A percentile compares a stretch with the other conserved stretches of the same genome.
phyloP scores from a whole-genome alignment of 2,113 vertebrate species.

The Erythrocebus patas region DNA sequence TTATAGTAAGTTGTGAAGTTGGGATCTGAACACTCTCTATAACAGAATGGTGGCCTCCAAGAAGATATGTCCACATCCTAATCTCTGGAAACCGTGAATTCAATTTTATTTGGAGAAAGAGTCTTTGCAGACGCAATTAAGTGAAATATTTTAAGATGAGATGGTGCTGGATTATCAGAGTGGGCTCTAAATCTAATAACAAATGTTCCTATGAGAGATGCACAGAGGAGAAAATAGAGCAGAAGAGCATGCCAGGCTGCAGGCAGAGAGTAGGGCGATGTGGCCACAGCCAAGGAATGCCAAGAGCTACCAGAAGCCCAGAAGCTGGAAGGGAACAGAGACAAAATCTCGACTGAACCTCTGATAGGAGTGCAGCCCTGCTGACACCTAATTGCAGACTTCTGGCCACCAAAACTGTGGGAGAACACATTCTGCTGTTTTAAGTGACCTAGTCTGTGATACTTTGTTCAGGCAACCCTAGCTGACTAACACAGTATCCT shows the following conservation, averaged over 20 bases:
- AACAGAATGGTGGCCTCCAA: no score
- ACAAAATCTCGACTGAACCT: not conserved
- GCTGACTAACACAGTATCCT: not conserved
- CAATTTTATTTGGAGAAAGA: not conserved
- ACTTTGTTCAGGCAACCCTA: not conserved
- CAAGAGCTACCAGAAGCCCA: no score
- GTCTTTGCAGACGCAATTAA: not conserved
- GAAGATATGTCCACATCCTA: no score
- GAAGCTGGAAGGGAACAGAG: not conserved
- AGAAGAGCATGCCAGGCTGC: not conserved
- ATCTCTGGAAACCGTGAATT: not conserved
- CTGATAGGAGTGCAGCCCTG: not conserved
- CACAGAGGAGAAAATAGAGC: no score
- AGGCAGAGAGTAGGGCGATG: not conserved
- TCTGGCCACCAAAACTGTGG: not conserved
- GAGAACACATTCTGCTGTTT: not conserved
- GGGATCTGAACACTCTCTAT: no score
- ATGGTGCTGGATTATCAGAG: not conserved
- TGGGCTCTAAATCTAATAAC: not conserved
- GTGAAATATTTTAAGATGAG: not conserved
- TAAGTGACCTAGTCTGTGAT: not conserved
- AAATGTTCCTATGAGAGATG: not conserved
- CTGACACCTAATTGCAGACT: no score
- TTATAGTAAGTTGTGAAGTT: not conserved
- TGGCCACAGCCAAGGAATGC: not conserved